A percentile compares a stretch with the other conserved stretches of the same genome.
These are phyloP conservation scores for Ctenosaura bakeri DNA, from an alignment of 2,797 vertebrate species.

Conservation along the genomic window DNA sequence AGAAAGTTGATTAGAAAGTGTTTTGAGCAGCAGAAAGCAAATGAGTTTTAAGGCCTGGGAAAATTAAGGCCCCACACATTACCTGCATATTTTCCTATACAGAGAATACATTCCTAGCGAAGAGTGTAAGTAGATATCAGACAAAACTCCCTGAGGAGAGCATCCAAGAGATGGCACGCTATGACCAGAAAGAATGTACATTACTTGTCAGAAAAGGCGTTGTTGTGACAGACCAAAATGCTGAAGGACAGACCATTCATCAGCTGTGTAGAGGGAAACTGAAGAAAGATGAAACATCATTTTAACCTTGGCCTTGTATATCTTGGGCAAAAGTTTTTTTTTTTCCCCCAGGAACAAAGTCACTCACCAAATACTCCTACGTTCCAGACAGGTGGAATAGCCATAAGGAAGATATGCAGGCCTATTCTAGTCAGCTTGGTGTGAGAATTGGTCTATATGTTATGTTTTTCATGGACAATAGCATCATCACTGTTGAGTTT, in stretches of 20 bases:
- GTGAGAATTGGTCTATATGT: background rate
- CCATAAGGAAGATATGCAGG: background rate
- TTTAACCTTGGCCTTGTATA: slow-evolving; percentile 4
- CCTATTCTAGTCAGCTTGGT: background rate
- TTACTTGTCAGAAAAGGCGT: slow-evolving; percentile 13
- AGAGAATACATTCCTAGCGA: too few relatives aligned
- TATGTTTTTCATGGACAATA: background rate
- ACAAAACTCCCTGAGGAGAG: background rate
- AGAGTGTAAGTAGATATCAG: background rate
- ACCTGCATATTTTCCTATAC: too few relatives aligned
- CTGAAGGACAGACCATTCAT: background rate
- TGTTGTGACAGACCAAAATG: background rate
- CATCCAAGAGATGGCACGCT: background rate
- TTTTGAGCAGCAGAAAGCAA: background rate
- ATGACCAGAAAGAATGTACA: background rate
- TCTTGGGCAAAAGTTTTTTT: background rate
- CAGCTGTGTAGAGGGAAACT: accelerated
- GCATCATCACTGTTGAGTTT: background rate
- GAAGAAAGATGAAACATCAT: slow-evolving; percentile 20
- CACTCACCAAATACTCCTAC: background rate
- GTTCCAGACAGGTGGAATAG: too few relatives aligned
- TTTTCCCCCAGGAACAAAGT: background rate
- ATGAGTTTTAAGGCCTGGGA: background rate
- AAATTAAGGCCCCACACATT: too few relatives aligned
- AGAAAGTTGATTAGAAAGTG: background rate